Conservation (phyloP, 2,113 vertebrate genomes). For the Halichoeres trimaculatus region DNA sequence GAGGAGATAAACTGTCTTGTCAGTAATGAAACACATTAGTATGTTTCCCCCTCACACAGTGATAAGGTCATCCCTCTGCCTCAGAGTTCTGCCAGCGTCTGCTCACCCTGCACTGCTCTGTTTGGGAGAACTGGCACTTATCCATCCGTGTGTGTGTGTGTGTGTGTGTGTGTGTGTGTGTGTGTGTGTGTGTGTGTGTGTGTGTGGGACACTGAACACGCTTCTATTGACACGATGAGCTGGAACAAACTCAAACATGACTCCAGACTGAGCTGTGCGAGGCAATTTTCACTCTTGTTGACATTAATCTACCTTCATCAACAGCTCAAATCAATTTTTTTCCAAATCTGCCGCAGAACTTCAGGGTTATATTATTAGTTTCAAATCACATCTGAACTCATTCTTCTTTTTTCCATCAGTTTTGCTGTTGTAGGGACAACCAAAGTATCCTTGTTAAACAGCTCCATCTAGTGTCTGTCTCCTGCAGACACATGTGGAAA, state of each 20-base stretch:
- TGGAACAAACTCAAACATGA: conserved; percentile 20
- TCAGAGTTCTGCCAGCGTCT: neutral
- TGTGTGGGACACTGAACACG: no score
- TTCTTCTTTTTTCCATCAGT: neutral
- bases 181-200: neutral
- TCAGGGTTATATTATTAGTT: neutral
- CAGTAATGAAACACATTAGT: no score
- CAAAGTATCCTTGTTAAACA: conserved; percentile 12
- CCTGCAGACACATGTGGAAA: conserved; percentile 10
- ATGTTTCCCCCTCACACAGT: no score
- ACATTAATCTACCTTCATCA: conserved; percentile 4
- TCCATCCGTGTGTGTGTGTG: conserved; percentile 4
- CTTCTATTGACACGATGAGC: conserved; percentile 34
- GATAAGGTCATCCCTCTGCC: conserved; percentile 1
- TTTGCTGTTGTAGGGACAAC: neutral
- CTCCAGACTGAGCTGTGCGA: neutral
- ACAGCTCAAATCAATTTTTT: neutral
- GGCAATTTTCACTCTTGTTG: conserved; percentile 1
- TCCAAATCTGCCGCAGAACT: neutral
- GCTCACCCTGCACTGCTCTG: no score
- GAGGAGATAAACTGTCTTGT: no score
- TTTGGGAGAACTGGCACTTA: conserved; percentile 14
- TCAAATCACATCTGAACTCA: neutral
- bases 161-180: no score
- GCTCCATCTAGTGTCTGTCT: conserved; percentile 50